Conservation (phyloP, 35 echinoderm and acorn worm species). For the Apostichopus parvimensis region DNA sequence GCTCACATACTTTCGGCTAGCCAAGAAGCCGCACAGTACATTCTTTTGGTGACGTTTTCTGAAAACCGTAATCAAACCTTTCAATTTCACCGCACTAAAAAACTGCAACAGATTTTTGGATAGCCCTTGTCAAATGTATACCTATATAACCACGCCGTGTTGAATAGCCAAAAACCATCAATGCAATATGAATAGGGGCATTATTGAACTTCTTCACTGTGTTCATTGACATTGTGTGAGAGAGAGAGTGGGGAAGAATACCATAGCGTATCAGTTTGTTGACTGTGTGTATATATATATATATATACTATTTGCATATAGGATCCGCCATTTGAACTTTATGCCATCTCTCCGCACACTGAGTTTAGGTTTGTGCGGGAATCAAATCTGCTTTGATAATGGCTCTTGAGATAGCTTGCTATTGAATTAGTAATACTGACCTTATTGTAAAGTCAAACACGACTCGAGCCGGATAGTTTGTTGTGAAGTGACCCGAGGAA, state of each 20-base stretch:
- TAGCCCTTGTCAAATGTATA: too few relatives aligned
- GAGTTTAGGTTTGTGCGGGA: too few relatives aligned
- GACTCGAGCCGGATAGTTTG: constrained; percentile 1
- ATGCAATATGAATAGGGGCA: too few relatives aligned
- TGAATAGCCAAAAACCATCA: too few relatives aligned
- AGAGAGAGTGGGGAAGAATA: background rate
- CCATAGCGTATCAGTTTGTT: constrained; percentile 22
- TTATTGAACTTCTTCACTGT: too few relatives aligned
- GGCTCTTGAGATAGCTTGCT: too few relatives aligned
- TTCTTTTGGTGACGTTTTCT: constrained; percentile 4
- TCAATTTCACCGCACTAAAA: too few relatives aligned
- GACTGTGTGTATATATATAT: constrained; percentile 3
- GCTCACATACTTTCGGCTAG: constrained; percentile 10
- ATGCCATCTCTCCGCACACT: background rate
- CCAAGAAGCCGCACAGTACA: constrained; percentile 17
- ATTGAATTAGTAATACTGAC: background rate
- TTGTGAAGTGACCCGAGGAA: constrained; percentile 36
- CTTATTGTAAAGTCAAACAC: background rate
- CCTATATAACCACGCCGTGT: too few relatives aligned
- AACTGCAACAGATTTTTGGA: too few relatives aligned
- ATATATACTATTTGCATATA: background rate
- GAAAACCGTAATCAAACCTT: constrained; percentile 14
- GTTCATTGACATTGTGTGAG: too few relatives aligned
- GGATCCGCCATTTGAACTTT: constrained; percentile 20
- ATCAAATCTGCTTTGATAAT: too few relatives aligned